Evolutionary conservation across 2,113 vertebrate species (phyloP), one percentile per base, ranked within the genome.

Genomic region (Melanotaenia duboulayi): DNA sequence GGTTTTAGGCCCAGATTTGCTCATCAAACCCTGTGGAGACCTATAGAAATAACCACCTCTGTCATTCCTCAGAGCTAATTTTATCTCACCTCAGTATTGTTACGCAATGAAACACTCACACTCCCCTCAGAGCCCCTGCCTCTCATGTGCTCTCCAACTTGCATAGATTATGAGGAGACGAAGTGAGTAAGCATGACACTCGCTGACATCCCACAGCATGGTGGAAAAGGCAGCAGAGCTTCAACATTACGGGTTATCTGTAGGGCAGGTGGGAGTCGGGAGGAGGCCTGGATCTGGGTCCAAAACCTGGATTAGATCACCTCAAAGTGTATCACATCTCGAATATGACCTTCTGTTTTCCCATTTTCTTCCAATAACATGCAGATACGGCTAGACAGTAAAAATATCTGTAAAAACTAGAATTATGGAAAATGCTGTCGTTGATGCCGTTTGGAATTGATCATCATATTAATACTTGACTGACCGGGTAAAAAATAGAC

Each of bases 31-130:
- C 87, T 72, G 46, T 58, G 24, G 84, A 89, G 77, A 86, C 77
- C 76, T 77, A 85, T 84, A 84, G 80, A 88, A 90, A 88, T 88
- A 94, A 90, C 74, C 71, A 78, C 76, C 87, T 76, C 88, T 92
- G 81, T 91, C 89, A 82, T 75, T 65, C 71, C 63, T 59, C 56
- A 2, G 35, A 74, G 85, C 83, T 91, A 88, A 91, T 85, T 93
- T 88, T 88, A 90, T 82, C 66, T 46, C 76, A 90, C 87, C 85
- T 89, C 81, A 63, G 85, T 60, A 49, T 67, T 78, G 80, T 91
- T 93, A 92, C 62, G 69, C 83, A 92, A 91, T 74, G 65, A 76
- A 65, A 71, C 67, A 56, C 78, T 81, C 80, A 49, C 65, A 48
- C 59, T 54, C 55, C 60, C 82, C 76, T 72, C 74, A 55, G 46